Conservation (phyloP, 2,113 vertebrate species). For the Elephas maximus region DNA sequence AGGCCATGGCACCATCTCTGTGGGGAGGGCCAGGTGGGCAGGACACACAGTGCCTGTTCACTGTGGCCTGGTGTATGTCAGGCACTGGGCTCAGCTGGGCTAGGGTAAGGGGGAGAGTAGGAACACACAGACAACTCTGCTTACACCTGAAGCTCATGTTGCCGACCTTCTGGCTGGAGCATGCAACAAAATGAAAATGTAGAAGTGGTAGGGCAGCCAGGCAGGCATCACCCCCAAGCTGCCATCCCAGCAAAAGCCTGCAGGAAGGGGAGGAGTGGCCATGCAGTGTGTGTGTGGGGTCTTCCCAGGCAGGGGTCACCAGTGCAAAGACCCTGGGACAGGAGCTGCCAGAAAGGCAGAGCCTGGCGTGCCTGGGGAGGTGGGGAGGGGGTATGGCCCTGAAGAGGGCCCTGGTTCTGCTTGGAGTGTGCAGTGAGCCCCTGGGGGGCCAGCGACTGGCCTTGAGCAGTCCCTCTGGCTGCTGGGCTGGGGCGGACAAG, state of each 20-base stretch:
- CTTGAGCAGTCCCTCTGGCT: not conserved
- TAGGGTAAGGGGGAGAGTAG: too few species aligned
- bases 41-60: too few species aligned
- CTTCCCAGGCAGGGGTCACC: not conserved
- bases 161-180: not conserved
- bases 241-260: rapidly evolving
- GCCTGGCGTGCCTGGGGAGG: too few species aligned
- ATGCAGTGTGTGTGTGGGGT: not conserved
- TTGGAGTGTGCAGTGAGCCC: too few species aligned
- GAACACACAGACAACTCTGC: not conserved
- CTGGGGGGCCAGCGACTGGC: too few species aligned
- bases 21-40: not conserved
- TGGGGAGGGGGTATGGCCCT: not conserved
- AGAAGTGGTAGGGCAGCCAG: not conserved
- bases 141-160: not conserved
- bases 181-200: too few species aligned
- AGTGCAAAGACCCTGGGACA: not conserved
- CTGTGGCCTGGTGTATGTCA: too few species aligned
- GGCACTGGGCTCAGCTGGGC: too few species aligned
- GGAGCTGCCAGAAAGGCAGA: too few species aligned
- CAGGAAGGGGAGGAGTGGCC: not conserved
- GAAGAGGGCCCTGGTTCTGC: not conserved
- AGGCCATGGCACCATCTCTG: not conserved
- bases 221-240: not conserved
- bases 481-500: not conserved